phyloP scores from a whole-genome alignment of 2,888 invertebrate genomes.

The Trichopria drosophilae region DNA sequence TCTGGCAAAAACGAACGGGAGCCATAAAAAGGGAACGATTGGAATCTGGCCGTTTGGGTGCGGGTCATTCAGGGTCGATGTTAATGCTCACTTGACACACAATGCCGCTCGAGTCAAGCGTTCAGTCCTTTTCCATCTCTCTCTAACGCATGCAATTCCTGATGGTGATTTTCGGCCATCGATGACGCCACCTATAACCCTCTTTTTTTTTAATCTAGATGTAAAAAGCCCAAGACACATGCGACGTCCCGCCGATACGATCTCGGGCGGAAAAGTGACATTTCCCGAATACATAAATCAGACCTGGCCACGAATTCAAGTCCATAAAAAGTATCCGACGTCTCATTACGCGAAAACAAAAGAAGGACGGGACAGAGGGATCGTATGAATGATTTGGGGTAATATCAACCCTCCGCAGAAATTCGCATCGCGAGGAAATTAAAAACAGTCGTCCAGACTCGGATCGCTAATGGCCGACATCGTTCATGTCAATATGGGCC shows the following conservation, averaged over 20 bases:
- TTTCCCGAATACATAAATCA: slow-evolving; percentile 1
- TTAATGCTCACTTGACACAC: slow-evolving; percentile 54
- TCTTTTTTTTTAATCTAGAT: neutral
- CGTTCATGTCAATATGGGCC: slow-evolving; percentile 60
- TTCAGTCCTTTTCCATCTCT: too few relatives aligned
- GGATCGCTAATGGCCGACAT: slow-evolving; percentile 56
- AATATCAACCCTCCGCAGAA: slow-evolving; percentile 57
- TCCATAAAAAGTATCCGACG: slow-evolving; percentile 6
- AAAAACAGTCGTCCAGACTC: slow-evolving; percentile 56
- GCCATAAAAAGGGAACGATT: too few relatives aligned
- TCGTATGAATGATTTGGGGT: slow-evolving; percentile 56
- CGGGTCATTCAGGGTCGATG: too few relatives aligned
- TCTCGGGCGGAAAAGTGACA: slow-evolving; percentile 2
- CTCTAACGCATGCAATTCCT: too few relatives aligned
- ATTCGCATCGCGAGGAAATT: slow-evolving; percentile 58
- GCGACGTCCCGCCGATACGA: too few relatives aligned
- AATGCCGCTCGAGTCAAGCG: slow-evolving; percentile 26
- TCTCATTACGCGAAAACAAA: slow-evolving; percentile 4
- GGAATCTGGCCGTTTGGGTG: slow-evolving; percentile 32
- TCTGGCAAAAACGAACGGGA: slow-evolving; percentile 44
- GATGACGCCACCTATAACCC: neutral
- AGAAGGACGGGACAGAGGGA: slow-evolving; percentile 20
- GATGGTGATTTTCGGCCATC: neutral
- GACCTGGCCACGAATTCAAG: too few relatives aligned
- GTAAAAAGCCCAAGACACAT: neutral